Base-by-base conservation (phyloP, 2,113 vertebrate species). In the Neolamprologus falcicula region DNA sequence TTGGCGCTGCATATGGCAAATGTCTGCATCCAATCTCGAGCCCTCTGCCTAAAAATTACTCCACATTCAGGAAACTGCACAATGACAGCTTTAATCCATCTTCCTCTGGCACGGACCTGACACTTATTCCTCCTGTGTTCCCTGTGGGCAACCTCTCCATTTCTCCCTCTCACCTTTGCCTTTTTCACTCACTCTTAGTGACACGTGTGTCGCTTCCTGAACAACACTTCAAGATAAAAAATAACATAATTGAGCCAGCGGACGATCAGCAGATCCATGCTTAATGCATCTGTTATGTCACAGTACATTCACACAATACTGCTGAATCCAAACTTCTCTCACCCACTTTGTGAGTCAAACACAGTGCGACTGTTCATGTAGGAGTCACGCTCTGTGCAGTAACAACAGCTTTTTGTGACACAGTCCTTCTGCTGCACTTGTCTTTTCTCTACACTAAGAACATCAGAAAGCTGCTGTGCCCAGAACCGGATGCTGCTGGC, bases 1-100 rank as follows among this genome's bases (percentile, higher is more conserved):
- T 17, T 11, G 55, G 9, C 54, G 4, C 37, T 31, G 63, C 12
- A 26, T 13, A 47, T 2, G 17, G 19, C 24, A 84, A 40, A 73
- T 54, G 14, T 50, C 35, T 71, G 35, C 5, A 9, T 59, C 68
- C n/a, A 3, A 10, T 35, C 86, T 8, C 14, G 5, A 14, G 35
- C 33, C 55, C 52, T 82, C 45, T 54, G 47, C 78, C 53, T 40
- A 71, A 86, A 88, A 35, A 84, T 68, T 40, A 93, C 76, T 92
- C 87, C 79, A 89, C 76, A 90, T 89, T 88, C 85, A 91, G 89
- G 26, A 85, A 93, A 92, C 86, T 73, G 68, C 84, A 89, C 76
- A 26, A 86, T 89, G 91, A 92, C 89, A 86, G 76, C 94, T 93
- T 93, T 85, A 94, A 95, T 96, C 93, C 93, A 92, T 95, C 91